Evolutionary conservation across 2,113 vertebrate species (phyloP).

Genomic region (Mystacornis crossleyi): DNA sequence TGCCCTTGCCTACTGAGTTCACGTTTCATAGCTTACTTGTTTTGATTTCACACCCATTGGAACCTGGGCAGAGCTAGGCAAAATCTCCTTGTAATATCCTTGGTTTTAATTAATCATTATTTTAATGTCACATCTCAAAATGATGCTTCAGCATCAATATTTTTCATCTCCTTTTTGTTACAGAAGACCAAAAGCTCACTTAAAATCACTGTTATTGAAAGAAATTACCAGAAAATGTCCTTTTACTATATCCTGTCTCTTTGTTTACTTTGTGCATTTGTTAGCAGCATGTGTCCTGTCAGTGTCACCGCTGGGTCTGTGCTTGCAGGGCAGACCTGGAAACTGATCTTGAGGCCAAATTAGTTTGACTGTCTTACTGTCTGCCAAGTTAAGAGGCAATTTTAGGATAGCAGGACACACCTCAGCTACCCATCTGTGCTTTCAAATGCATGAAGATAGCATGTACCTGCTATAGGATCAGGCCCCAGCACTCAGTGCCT

Average conservation of each 20-base stretch:
- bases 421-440: not conserved
- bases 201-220: not conserved
- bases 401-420: not conserved
- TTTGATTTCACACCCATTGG: not conserved
- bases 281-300: not conserved
- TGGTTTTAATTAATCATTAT: not conserved
- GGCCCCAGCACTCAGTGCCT: not conserved
- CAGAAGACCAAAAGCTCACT: not conserved
- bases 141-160: not conserved
- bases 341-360: not conserved
- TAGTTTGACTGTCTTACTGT: not conserved
- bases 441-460: not conserved
- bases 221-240: not conserved
- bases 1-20: not conserved
- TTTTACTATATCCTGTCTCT: not conserved
- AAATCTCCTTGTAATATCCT: not conserved
- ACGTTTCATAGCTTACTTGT: not conserved
- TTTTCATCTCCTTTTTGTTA: not conserved
- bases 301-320: not conserved
- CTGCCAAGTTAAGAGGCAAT: not conserved
- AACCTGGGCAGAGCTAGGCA: not conserved
- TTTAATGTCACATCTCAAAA: not conserved
- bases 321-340: not conserved
- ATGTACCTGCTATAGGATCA: not conserved
- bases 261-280: conserved; percentile 8